Conservation (phyloP, 2,797 vertebrate species). For the Cetoscarus ocellatus region DNA sequence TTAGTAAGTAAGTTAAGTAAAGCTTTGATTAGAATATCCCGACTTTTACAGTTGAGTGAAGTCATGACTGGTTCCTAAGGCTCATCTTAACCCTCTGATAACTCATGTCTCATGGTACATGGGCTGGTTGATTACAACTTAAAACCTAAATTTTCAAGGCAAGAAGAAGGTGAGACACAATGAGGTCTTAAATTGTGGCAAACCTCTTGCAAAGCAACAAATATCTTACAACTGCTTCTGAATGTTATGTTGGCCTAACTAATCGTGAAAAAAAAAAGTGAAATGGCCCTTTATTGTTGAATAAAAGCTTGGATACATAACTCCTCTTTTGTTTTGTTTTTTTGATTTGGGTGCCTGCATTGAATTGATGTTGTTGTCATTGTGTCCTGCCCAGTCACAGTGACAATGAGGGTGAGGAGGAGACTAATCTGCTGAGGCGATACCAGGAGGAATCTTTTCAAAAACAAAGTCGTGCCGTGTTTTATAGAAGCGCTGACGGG, state of each 20-base stretch:
- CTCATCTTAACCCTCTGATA: too few relatives aligned
- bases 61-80: too few relatives aligned
- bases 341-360: constrained; percentile 3
- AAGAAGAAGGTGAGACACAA: too few relatives aligned
- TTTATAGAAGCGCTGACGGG: constrained; percentile 14
- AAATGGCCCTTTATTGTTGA: not conserved
- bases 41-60: too few relatives aligned
- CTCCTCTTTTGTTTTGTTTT: not conserved
- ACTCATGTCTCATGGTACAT: too few relatives aligned
- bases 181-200: not conserved
- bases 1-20: too few relatives aligned
- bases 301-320: constrained; percentile 3
- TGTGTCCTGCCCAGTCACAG: constrained; percentile 24
- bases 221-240: not conserved
- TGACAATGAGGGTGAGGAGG: constrained; percentile 25
- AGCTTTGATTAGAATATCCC: too few relatives aligned
- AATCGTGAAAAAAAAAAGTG: not conserved
- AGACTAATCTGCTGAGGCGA: constrained; percentile 38
- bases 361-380: constrained; percentile 31
- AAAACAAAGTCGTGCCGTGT: constrained; percentile 20
- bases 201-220: not conserved
- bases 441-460: constrained; percentile 32
- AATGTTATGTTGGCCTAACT: not conserved
- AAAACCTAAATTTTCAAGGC: too few relatives aligned
- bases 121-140: too few relatives aligned